Base-by-base conservation (phyloP, 2,113 vertebrate genomes). In the Hylia prasina region DNA sequence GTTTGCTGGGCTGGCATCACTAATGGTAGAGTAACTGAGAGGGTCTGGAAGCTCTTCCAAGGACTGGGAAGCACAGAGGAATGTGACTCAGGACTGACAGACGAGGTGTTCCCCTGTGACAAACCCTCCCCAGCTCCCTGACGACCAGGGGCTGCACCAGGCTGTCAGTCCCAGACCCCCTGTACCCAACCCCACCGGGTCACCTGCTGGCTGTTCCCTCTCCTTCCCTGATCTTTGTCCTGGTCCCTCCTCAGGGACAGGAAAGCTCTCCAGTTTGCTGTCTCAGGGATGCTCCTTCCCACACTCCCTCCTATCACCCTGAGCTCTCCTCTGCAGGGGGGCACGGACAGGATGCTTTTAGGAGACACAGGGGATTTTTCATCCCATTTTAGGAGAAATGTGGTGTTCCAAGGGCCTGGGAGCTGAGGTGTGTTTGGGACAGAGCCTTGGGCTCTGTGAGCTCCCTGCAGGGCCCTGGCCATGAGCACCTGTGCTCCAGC, bases 161-260 rank as follows among this genome's bases (percentile, higher is more conserved):
- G 15, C 51, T 45, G 24, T 4, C 39, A 9, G 0, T 31, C 24
- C 40, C 31, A 27, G 19, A 2, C 7, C 21, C 25, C 9, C 22
- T 10, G 2, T 3, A 39, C 28, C 87, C 76, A 66, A 44, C 10
- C 45, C 10, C 3, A 2, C 1, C 42, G 47, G 30, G 0, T 1
- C 1, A 3, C 2, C 35, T 10, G n/a, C 4, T 37, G 66, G 27
- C 77, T 40, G 15, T 2, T 72, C 69, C 20, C 6, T 31, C n/a
- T 50, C 50, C n/a, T 68, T 28, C 56, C 47, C 56, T 8, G 0
- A 3, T n/a, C 24, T 37, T 9, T 25, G 15, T 5, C 50, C 33
- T 2, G 22, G 7, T 9, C 11, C 33, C 33, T 42, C 56, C 63
- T 33, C 9, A 2, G 0, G 1, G 13, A 12, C 1, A 6, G 53